Percentiles rank a stretch among this genome's conserved stretches.
Evolutionary conservation across 2,888 invertebrate genomes (phyloP).

Genomic region (Trichopoda pennipes): DNA sequence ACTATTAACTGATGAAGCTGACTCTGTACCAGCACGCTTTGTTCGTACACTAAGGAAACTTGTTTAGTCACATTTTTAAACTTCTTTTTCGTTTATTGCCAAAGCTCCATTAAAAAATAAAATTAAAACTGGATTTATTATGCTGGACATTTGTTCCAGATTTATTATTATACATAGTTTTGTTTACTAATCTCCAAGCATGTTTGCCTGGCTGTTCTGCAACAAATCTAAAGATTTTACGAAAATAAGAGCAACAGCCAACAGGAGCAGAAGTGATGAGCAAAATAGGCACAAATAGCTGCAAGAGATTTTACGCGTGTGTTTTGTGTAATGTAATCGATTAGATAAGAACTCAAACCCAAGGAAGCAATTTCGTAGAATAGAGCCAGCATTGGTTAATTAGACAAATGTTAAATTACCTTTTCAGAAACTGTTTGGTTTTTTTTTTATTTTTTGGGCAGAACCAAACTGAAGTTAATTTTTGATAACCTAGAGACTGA

Average conservation of each 20-base stretch:
- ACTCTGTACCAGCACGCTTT: neutral
- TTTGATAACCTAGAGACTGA: no score
- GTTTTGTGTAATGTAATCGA: neutral
- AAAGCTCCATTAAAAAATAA: constrained; percentile 23
- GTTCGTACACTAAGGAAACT: constrained; percentile 26
- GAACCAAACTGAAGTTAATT: no score
- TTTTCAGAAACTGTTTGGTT: no score
- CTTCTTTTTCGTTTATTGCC: neutral
- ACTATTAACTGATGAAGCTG: constrained; percentile 32
- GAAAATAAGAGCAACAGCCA: constrained; percentile 33
- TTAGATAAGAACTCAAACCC: no score
- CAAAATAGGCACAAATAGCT: constrained; percentile 40
- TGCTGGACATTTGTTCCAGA: constrained; percentile 32
- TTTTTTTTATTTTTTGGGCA: no score
- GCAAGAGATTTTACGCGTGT: neutral
- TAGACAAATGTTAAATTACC: no score
- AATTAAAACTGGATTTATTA: constrained; percentile 40
- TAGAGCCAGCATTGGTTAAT: no score
- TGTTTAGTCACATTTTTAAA: constrained; percentile 22
- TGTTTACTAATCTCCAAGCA: constrained; percentile 51
- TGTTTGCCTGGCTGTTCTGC: constrained; percentile 51
- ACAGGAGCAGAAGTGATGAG: constrained; percentile 49
- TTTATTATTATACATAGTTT: constrained; percentile 34
- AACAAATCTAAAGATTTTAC: constrained; percentile 52
- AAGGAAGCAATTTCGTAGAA: no score